Evolutionary conservation across 2,888 invertebrate species (phyloP), one percentile per base, ranked within the genome.

Genomic region (Steromphala cineraria): DNA sequence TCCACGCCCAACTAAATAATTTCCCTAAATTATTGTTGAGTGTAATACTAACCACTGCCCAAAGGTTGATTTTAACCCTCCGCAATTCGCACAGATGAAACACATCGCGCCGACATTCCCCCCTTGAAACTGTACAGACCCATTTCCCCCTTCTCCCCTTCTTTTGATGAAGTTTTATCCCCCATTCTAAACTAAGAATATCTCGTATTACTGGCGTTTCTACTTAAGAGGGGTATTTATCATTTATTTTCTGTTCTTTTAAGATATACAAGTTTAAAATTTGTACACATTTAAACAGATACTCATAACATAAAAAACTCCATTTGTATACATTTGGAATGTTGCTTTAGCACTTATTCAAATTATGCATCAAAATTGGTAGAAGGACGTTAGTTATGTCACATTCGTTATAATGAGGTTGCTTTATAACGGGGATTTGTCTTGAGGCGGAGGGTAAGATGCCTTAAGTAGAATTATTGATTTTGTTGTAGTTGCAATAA

Each of bases 1-100:
- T 71, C n/a, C 71, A 71, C 71, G 71, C 71, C 71, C 71, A 71
- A 19, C 36, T 71, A 71, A 31, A 71, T 71, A 36, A 71, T 71
- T 40, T 71, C 31, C 71, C 31, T 36, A 71, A 71, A 71, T 71
- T 31, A 71, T 71, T 71, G 71, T 71, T 71, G 71, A 71, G 71
- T 36, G 71, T 71, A 71, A 71, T 36, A 36, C 40, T 31, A 71
- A 28, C 71, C 36, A 31, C 13, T 36, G 15, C 40, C 36, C n/a
- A 71, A 36, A 71, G 71, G 40, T 19, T 71, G 71, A 17, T 31
- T 28, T 71, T 15, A 40, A 19, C 31, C 36, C 17, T 71, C 36
- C 36, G 31, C 19, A 71, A 40, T 71, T 36, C 36, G 8, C 71
- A 71, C 19, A 71, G 71, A 71, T 71, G 71, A 71, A 71, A 71